Evolutionary conservation across 2,888 invertebrate species (phyloP), one percentile per base, ranked within the genome.

Genomic region (Villa cingulata): DNA sequence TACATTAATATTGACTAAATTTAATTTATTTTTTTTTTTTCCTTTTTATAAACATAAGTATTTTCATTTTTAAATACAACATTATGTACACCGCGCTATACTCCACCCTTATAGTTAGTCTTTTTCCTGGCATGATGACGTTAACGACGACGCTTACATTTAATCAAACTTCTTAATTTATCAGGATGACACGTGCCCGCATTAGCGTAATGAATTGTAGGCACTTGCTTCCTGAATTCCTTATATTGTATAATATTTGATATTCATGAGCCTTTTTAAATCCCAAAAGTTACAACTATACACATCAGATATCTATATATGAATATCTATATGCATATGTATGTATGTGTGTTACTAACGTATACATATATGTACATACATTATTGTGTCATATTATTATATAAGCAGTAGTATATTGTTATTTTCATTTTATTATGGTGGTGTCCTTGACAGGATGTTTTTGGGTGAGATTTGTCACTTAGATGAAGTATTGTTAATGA

Each of bases 161-260:
- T 56, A 56, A 56, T 56, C 56, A 56, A 56, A 55, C 53, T 54
- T 55, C 53, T 48, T 54, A 56, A 57, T 57, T 57, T 57, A 56
- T 57, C 57, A 57, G 56, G 53, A 56, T 54, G 57, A 53, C 57
- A 56, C 57, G 57, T 57, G 57, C 49, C 53, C 48, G 56, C 55
- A 56, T 57, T 56, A 57, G 55, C 56, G 49, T 56, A 56, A 56
- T 57, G 57, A 57, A 57, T 57, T 54, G 57, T 45, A 49, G 56
- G 51, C 57, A 52, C 43, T 54, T 49, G 37, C 29, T 42, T 42
- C 46, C 39, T 16, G 38, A 18, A 38, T 37, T 36, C 36, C 36
- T 15, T 7, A 7, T 6, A 16, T 15, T 16, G 9, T 16, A 6
- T 36, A 7, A 17, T 23, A 6, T 23, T 23, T 23, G 23, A 23